Base-by-base conservation (phyloP, 1,140 invertebrate species). In the Stegodyphus dumicola region DNA sequence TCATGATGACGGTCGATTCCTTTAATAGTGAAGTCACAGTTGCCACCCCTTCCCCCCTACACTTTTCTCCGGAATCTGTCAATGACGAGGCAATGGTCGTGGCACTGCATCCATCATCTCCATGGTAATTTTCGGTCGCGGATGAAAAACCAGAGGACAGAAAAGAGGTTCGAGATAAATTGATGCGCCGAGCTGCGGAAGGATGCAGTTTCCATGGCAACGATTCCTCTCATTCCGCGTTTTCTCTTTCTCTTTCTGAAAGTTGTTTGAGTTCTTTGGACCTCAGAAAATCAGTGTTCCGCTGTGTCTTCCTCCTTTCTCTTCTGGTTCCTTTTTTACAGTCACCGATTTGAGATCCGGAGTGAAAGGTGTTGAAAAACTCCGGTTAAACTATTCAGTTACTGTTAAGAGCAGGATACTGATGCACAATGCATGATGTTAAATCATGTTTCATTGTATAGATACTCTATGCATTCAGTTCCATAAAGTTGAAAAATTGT, bases 41-140 rank as follows among this genome's bases (percentile, higher is more conserved):
- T 3, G 3, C 33, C 33, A 3, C 33, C 33, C 33, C 33, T 33
- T 33, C 33, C 33, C 33, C 33, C 33, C 33, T 33, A 33, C 33
- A 33, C 33, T 33, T 33, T 33, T 33, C 33, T 33, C 33, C 33
- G 33, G 33, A 33, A 33, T 56, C 75, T 66, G 75, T 77, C 75
- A 66, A 66, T 65, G 75, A 66, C 33, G 64, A 66, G 6, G 75
- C 66, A 51, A 13, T 66, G 75, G 56, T 53, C 64, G 33, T 66
- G 75, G 64, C 66, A 79, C 15, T 67, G 53, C 65, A 73, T 78
- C 76, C 60, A 78, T 86, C 66, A 86, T 78, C 85, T 78, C 76
- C 64, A 86, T 71, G 67, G 85, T 78, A 74, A 78, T 77, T 75
- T 75, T 71, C 56, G 60, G 56, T 54, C 49, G 52, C 15, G 77